phyloP scores from a whole-genome alignment of 2,797 vertebrate species.

The Karalla daura region DNA sequence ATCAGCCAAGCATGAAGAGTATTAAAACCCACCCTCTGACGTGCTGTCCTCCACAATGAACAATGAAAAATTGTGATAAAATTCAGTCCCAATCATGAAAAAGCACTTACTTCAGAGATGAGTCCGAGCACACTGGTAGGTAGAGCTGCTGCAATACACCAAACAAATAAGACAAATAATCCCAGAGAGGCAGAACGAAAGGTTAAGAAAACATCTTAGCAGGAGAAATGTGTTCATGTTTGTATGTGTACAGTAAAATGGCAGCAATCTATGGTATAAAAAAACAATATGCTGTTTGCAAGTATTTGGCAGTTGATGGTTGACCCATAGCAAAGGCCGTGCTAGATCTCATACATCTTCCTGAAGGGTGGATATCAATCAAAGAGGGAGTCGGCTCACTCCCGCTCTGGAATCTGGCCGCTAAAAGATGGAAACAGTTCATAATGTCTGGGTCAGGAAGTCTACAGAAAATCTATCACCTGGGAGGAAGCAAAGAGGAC shows the following conservation, averaged over 20 bases:
- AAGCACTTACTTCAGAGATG: too few relatives aligned
- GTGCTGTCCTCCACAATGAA: not conserved
- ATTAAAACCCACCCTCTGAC: not conserved
- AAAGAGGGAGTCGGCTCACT: conserved; percentile 21
- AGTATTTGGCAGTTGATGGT: not conserved
- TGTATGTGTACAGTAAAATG: not conserved
- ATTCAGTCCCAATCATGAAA: too few relatives aligned
- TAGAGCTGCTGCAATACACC: too few relatives aligned
- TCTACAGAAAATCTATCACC: conserved; percentile 29
- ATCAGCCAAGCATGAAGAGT: not conserved
- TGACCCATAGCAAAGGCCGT: conserved; percentile 20
- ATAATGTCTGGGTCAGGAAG: conserved; percentile 37
- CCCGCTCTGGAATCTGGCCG: conserved; percentile 14
- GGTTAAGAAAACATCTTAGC: too few relatives aligned
- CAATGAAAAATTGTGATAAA: not conserved
- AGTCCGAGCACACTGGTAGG: too few relatives aligned
- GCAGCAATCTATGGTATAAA: not conserved
- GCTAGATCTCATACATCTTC: conserved; percentile 36
- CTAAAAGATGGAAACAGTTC: conserved; percentile 33
- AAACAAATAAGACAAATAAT: too few relatives aligned
- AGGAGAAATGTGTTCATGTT: too few relatives aligned
- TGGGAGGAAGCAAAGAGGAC: not conserved
- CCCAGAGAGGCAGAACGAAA: too few relatives aligned
- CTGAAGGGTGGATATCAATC: conserved; percentile 40
- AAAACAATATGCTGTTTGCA: conserved; percentile 5